phyloP scores from a whole-genome alignment of 2,797 vertebrate genomes.

The Pempheris klunzingeri region DNA sequence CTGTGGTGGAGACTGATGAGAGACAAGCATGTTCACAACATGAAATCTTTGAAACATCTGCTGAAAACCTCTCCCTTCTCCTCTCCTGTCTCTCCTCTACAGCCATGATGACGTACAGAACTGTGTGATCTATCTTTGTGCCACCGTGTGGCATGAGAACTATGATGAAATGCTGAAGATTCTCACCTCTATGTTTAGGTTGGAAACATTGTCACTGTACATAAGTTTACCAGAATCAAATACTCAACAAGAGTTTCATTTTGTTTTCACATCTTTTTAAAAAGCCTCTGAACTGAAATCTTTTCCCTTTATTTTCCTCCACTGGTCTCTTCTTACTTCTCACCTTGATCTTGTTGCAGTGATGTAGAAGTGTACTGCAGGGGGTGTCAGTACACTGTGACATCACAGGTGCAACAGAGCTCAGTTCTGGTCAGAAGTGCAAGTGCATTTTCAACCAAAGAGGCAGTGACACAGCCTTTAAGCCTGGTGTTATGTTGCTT shows the following conservation, averaged over 20 bases:
- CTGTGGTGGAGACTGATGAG: not conserved
- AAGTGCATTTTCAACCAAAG: not conserved
- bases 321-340: not conserved
- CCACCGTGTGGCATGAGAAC: slow-evolving; percentile 91
- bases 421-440: not conserved
- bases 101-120: slow-evolving; percentile 79
- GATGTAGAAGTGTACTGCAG: not conserved
- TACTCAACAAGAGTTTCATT: not conserved
- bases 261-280: not conserved
- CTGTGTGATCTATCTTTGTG: slow-evolving; percentile 88
- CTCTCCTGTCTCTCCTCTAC: slow-evolving; percentile 32
- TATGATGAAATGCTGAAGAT: slow-evolving; percentile 90
- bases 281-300: not conserved
- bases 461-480: not conserved
- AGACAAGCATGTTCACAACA: slow-evolving; percentile 12
- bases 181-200: slow-evolving; percentile 90
- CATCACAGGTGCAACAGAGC: not conserved
- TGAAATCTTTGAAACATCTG: slow-evolving; percentile 8
- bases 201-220: slow-evolving; percentile 18
- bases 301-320: not conserved
- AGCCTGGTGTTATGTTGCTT: slow-evolving; percentile 15
- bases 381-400: no score
- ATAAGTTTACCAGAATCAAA: not conserved
- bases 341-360: not conserved
- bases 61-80: not conserved